Base-by-base conservation (phyloP, 2,888 invertebrate genomes). In the Dyspetes luteomarginatus region DNA sequence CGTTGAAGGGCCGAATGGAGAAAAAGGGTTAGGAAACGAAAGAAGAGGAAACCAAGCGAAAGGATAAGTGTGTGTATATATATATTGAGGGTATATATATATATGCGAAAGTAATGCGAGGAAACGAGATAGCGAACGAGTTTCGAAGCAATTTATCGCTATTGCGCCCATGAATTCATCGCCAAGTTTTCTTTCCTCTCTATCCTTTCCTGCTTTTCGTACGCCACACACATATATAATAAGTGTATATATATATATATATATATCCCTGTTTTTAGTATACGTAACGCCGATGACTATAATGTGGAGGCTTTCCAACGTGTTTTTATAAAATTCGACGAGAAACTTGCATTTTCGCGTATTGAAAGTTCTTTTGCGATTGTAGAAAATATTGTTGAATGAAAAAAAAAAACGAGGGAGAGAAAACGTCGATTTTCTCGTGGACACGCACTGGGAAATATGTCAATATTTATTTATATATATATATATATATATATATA, bases 121-220 rank as follows among this genome's bases (percentile, higher is more conserved):
- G 30, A 30, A 71, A 36, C 58, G 58, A 60, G 71, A 79, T 30
- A 60, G 69, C n/a, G 65, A 79, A 71, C 50, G 65, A 79, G 79
- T 79, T 79, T 75, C 71, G 65, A 75, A 79, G 79, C 75, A 79
- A 79, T 79, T 79, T 75, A 79, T 79, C 75, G 79, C 69, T 75
- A 60, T 79, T 71, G 67, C 75, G 71, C 65, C 56, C 79, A 64
- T 50, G 68, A 79, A 69, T 68, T 19, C 74, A n/a, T 28, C 64
- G 75, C 65, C 79, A 75, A 75, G 69, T 75, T 79, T 75, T 60
- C 58, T 45, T 71, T 43, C 36, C 45, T 24, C 26, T 26, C 43
- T 64, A 22, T 55, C 58, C 12, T 9, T 36, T 36, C 5, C 7
- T 36, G 2, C 9, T 12, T 36, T 36, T 36, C 36, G 36, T 12